Conservation (phyloP, 64 coral and sea anemone genomes). For the Montipora sp. region DNA sequence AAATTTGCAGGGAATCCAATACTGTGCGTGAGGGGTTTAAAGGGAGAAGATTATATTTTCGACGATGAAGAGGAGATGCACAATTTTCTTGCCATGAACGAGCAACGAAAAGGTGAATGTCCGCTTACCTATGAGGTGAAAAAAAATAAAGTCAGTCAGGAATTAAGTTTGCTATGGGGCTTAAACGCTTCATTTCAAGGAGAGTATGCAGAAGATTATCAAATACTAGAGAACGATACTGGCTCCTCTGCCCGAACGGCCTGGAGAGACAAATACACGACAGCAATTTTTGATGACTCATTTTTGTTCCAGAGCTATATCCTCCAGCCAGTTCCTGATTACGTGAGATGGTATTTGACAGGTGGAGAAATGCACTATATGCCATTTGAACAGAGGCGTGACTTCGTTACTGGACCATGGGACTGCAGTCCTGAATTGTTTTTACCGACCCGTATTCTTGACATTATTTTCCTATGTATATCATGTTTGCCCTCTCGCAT, state of each 20-base stretch:
- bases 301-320: not conserved
- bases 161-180: not conserved
- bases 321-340: slow-evolving; percentile 22
- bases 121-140: not conserved
- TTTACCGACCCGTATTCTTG: not conserved
- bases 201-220: not conserved
- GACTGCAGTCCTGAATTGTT: not conserved
- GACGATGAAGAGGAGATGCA: no score
- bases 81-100: not conserved
- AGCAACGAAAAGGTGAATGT: not conserved
- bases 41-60: no score
- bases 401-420: not conserved
- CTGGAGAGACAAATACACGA: not conserved
- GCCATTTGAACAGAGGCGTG: not conserved
- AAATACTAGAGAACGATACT: not conserved
- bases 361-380: slow-evolving; percentile 30
- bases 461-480: not conserved
- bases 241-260: not conserved
- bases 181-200: not conserved
- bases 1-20: not conserved
- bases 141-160: not conserved
- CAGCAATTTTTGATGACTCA: not conserved
- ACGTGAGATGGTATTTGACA: not conserved
- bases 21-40: not conserved
- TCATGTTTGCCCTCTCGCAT: not conserved